phyloP scores from a whole-genome alignment of 1,140 invertebrate genomes.

The Diploscapter pachys region DNA sequence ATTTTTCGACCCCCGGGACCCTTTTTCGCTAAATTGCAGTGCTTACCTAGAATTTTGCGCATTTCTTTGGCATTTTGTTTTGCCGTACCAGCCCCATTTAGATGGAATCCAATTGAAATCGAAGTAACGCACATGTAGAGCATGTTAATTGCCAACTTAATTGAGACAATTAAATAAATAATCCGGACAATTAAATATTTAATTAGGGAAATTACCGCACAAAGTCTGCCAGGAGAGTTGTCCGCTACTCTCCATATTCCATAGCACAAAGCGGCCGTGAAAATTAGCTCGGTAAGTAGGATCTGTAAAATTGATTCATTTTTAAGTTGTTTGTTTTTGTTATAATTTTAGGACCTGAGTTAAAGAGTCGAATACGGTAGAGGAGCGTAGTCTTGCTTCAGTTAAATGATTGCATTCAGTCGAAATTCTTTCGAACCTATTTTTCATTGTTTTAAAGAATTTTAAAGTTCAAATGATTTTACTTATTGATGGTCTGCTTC shows the following conservation, averaged over 20 bases:
- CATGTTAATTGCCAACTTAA: constrained; percentile 54
- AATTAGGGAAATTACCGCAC: constrained; percentile 30
- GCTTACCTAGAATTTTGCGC: constrained; percentile 25
- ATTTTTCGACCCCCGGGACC: not conserved
- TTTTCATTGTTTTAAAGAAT: too few relatives aligned
- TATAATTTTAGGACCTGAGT: constrained; percentile 40
- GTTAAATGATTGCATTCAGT: constrained; percentile 47
- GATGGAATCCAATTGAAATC: constrained; percentile 54
- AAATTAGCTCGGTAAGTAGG: constrained; percentile 53
- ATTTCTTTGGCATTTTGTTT: constrained; percentile 48
- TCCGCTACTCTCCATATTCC: constrained; percentile 49
- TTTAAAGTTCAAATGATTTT: too few relatives aligned
- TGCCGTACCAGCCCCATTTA: constrained; percentile 50
- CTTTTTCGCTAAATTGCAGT: not conserved
- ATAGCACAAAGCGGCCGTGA: constrained; percentile 53
- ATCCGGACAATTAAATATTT: too few relatives aligned
- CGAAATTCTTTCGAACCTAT: constrained; percentile 49
- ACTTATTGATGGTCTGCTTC: constrained; percentile 53
- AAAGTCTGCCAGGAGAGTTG: constrained; percentile 49
- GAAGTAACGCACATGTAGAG: constrained; percentile 56
- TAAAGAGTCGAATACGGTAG: constrained; percentile 52
- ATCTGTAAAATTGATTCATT: constrained; percentile 6
- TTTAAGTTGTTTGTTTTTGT: not conserved
- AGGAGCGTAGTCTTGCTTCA: constrained; percentile 50
- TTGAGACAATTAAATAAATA: not conserved